A percentile compares a stretch with the other conserved stretches of the same genome.
These are phyloP conservation scores for Coreius guichenoti DNA, from an alignment of 2,797 vertebrate species.

Conservation along the genomic window DNA sequence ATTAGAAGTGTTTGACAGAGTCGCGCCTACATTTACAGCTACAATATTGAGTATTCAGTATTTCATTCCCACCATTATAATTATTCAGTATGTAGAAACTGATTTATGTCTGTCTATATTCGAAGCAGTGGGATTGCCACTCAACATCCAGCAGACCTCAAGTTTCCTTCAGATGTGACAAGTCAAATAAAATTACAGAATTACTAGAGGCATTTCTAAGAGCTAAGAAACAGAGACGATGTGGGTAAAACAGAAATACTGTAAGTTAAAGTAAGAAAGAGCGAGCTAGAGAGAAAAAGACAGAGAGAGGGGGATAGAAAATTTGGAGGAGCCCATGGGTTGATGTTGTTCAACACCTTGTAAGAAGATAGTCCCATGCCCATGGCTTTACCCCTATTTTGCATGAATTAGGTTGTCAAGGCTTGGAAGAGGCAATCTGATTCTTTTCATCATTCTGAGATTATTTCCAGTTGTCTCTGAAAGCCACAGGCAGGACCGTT, in stretches of 20 bases:
- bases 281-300: not conserved
- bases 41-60: not conserved
- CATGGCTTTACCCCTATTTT: conserved; percentile 62
- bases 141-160: not conserved
- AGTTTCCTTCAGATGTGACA: conserved; percentile 1
- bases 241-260: not conserved
- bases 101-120: not conserved
- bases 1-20: not conserved
- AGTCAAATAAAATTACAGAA: conserved; percentile 8
- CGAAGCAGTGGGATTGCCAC: conserved; percentile 10
- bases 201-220: conserved; percentile 2
- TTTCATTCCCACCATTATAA: not conserved
- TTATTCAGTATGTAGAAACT: not conserved
- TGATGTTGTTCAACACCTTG: conserved; percentile 57
- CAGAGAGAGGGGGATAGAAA: not conserved
- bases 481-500: conserved; percentile 60
- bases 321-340: conserved; percentile 19
- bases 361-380: conserved; percentile 54
- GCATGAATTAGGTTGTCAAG: conserved; percentile 71
- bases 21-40: not conserved
- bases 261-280: conserved; percentile 5
- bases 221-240: conserved; percentile 21
- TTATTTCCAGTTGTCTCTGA: conserved; percentile 69
- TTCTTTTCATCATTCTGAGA: conserved; percentile 64
- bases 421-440: conserved; percentile 58